These are phyloP conservation scores for Hirudo medicinalis DNA, from an alignment of 1,140 invertebrate species.

Conservation along the genomic window DNA sequence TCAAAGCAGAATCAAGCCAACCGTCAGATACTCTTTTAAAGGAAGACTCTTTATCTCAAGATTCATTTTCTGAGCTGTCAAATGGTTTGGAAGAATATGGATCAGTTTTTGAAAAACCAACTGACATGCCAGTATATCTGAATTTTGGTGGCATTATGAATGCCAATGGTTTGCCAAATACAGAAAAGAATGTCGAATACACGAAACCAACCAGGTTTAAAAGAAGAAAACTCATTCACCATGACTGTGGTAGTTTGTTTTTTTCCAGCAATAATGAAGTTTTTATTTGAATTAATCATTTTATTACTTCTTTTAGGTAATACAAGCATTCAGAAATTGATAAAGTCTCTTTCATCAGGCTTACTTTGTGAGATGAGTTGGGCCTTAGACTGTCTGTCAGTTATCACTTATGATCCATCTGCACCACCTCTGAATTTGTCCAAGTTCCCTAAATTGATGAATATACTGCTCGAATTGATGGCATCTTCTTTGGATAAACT, in stretches of 20 bases:
- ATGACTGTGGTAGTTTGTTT: neutral
- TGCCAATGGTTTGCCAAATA: neutral
- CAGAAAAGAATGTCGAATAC: neutral
- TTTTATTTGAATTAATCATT: neutral
- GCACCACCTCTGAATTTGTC: neutral
- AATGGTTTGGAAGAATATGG: neutral
- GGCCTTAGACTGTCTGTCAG: slow-evolving; percentile 1
- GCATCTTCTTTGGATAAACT: too few relatives aligned
- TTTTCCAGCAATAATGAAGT: neutral
- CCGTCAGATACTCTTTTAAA: neutral
- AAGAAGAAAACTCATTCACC: slow-evolving; percentile 2
- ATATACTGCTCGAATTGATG: neutral
- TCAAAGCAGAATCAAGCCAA: neutral
- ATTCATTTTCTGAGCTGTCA: slow-evolving; percentile 2
- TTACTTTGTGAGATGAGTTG: neutral
- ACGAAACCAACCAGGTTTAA: neutral
- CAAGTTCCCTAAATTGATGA: neutral
- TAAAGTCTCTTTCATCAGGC: neutral
- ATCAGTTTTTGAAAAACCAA: neutral
- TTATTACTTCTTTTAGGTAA: neutral
- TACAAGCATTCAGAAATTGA: neutral
- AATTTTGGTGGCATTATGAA: neutral
- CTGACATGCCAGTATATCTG: neutral
- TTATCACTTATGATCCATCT: neutral
- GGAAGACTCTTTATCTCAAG: slow-evolving; percentile 4